Base-by-base conservation (phyloP, 1,140 invertebrate genomes). In the Euglossa dilemma region DNA sequence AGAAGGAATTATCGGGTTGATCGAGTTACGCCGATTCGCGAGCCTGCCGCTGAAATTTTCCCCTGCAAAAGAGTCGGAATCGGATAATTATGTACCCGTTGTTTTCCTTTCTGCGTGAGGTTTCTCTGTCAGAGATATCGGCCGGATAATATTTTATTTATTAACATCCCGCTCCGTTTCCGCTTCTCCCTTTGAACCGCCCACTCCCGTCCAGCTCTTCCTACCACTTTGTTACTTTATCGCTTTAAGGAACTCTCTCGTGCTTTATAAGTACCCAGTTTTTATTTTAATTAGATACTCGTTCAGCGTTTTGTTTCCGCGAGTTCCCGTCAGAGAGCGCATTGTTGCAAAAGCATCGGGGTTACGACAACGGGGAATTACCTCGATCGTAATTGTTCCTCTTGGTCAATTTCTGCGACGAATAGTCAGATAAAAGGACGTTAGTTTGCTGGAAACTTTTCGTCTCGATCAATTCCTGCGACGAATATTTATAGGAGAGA, bases 281-380 rank as follows among this genome's bases (percentile, higher is more conserved):
- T 80, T 80, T 63, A 52, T 71, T 72, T 80, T 80, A 80, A 80
- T 80, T 80, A 80, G 78, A n/a, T 25, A 23, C 57, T 73, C 43
- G 25, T 61, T 25, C 47, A 25, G 23, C n/a, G 2, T 76, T 43
- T 50, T 9, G 7, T 43, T 50, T n/a, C 25, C 25, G 0, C 1
- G 25, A 54, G 18, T 28, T 23, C n/a, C 11, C 63, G 0, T 9
- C 8, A 23, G 25, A 14, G 8, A 2, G 18, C 6, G 69, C 23
- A 12, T 9, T 1, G 66, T 4, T 25, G 63, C 64, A 11, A 16
- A 43, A 0, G 36, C 20, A 23, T 43, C 36, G 20, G 11, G 47
- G n/a, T 28, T 50, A n/a, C 50, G 50, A 43, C 36, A 43, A 66
- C 36, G 63, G 43, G 63, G 43, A 66, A 57, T 36, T 36, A 36